These are phyloP conservation scores for Agonopterix subpropinquella DNA, from an alignment of 2,888 invertebrate genomes.

Conservation along the genomic window DNA sequence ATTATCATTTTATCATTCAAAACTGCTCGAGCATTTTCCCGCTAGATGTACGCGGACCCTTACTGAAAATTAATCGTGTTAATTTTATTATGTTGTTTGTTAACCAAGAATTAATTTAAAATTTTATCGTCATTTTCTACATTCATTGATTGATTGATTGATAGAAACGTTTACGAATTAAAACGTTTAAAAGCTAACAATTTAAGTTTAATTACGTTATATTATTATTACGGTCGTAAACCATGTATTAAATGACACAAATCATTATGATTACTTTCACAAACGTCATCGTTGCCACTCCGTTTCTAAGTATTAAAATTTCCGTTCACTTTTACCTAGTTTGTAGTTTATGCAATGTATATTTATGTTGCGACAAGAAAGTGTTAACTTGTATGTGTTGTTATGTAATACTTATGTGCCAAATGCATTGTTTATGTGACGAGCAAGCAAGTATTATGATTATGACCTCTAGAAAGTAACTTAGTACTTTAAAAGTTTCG, in stretches of 20 bases:
- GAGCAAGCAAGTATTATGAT: background rate
- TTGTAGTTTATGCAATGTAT: constrained; percentile 7
- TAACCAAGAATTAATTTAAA: too few relatives aligned
- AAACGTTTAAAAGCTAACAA: background rate
- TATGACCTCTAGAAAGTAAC: too few relatives aligned
- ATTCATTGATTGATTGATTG: too few relatives aligned
- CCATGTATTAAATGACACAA: constrained; percentile 6
- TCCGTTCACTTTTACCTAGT: constrained; percentile 5
- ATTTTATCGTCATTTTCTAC: too few relatives aligned
- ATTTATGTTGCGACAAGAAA: constrained; percentile 1
- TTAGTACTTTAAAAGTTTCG: too few relatives aligned
- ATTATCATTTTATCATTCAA: too few relatives aligned
- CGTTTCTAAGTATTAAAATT: constrained; percentile 7
- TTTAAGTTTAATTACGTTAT: constrained; percentile 2
- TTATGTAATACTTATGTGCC: constrained; percentile 1
- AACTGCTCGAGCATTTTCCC: too few relatives aligned
- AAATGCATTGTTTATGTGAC: background rate
- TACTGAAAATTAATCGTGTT: too few relatives aligned
- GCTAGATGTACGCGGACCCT: too few relatives aligned
- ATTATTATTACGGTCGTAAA: constrained; percentile 3
- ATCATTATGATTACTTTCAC: constrained; percentile 10
- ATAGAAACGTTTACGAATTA: too few relatives aligned
- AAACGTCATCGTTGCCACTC: background rate
- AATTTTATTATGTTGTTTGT: too few relatives aligned
- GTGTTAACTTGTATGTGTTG: background rate